Evolutionary conservation across 2,888 invertebrate species (phyloP).

Genomic region (Stenchaetothrips biformis): DNA sequence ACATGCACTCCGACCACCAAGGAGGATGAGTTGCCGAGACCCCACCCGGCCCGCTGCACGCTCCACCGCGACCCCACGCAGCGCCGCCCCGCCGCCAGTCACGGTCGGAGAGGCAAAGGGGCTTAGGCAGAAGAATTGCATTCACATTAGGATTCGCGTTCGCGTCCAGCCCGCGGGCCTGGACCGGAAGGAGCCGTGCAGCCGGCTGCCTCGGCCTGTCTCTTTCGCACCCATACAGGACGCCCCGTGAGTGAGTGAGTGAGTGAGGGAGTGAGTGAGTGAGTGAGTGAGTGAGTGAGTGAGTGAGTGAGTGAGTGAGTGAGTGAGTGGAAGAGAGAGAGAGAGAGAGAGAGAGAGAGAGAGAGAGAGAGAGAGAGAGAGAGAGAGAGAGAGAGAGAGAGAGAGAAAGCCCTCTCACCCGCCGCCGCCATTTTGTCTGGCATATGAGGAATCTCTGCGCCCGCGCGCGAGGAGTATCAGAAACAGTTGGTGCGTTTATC

Average conservation of each 20-base stretch:
- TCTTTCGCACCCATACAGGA: too few relatives aligned
- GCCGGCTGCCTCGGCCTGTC: too few relatives aligned
- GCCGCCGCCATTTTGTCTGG: too few relatives aligned
- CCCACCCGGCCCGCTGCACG: not conserved
- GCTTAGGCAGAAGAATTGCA: not conserved
- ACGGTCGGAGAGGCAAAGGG: not conserved
- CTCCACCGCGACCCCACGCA: not conserved
- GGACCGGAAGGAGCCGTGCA: too few relatives aligned
- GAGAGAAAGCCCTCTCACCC: not conserved
- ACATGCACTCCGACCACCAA: too few relatives aligned
- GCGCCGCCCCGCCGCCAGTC: not conserved
- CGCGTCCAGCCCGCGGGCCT: too few relatives aligned
- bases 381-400: not conserved
- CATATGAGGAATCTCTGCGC: too few relatives aligned
- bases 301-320: not conserved
- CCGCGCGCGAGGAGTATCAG: too few relatives aligned
- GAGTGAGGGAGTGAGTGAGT: not conserved
- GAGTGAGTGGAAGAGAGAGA: not conserved
- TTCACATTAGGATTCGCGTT: too few relatives aligned
- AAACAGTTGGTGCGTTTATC: too few relatives aligned
- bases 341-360: too few relatives aligned
- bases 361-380: not conserved
- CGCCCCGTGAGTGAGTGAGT: not conserved
- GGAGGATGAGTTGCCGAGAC: too few relatives aligned
- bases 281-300: not conserved